Evolutionary conservation across 2,113 vertebrate species (phyloP).

Genomic region (Melanotaenia duboulayi): DNA sequence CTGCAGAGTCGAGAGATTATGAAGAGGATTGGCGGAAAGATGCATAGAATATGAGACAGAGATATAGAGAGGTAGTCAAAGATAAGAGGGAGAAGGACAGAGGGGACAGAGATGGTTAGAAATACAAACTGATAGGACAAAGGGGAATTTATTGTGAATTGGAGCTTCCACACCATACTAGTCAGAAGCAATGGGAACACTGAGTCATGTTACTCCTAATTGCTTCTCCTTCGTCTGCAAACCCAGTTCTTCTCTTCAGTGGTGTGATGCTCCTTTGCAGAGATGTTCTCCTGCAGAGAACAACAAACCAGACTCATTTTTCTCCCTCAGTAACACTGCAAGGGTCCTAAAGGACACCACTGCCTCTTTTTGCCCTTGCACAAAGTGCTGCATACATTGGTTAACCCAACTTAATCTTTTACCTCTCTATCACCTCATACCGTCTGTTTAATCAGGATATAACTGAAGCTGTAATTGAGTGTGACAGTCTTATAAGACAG

Average conservation of each 20-base stretch:
- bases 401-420: not conserved
- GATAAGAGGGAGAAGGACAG: constrained; percentile 9
- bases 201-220: constrained; percentile 27
- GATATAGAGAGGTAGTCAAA: constrained; percentile 2
- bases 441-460: constrained; percentile 43
- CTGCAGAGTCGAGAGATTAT: constrained; percentile 17
- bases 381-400: not conserved
- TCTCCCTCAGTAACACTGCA: constrained; percentile 19
- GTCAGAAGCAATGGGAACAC: constrained; percentile 20
- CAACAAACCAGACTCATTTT: constrained; percentile 11
- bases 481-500: constrained; percentile 34
- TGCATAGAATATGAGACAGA: constrained; percentile 25
- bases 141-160: constrained; percentile 18
- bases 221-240: constrained; percentile 12
- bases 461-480: constrained; percentile 19
- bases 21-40: constrained; percentile 22
- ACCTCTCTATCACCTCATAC: constrained; percentile 7
- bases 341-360: not conserved
- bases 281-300: constrained; percentile 10
- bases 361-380: constrained; percentile 5
- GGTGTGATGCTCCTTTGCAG: constrained; percentile 25
- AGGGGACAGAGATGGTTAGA: constrained; percentile 16
- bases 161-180: not conserved
- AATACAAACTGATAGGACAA: constrained; percentile 18
- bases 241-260: not conserved